Conservation (phyloP, 92 coral and sea anemone genomes). For the Metridium senile region DNA sequence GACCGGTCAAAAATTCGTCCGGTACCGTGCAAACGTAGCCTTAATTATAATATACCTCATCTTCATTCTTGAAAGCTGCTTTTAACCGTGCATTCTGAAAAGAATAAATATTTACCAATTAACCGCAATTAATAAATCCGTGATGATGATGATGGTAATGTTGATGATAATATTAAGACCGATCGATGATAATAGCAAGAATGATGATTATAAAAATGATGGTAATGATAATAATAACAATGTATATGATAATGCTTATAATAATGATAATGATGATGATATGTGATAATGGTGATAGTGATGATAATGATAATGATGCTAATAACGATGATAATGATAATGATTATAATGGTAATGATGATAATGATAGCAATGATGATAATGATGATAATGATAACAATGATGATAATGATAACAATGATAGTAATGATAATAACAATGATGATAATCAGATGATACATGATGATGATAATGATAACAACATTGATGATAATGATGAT, state of each 20-base stretch:
- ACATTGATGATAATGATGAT: neutral
- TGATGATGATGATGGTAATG: neutral
- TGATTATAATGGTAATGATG: neutral
- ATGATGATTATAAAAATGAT: neutral
- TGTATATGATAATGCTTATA: neutral
- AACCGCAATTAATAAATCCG: neutral
- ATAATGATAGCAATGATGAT: neutral
- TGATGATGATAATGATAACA: neutral
- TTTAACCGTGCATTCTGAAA: slow-evolving; percentile 68
- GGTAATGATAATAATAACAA: neutral
- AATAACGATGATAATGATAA: neutral
- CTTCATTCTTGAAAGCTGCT: slow-evolving; percentile 74
- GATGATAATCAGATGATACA: too few relatives aligned
- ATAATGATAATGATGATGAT: neutral
- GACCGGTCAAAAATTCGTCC: too few relatives aligned
- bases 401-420: neutral
- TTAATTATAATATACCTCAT: slow-evolving; percentile 61
- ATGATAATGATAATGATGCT: neutral
- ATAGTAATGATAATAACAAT: neutral
- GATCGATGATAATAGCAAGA: neutral
- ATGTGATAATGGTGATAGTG: neutral
- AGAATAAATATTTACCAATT: neutral
- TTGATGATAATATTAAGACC: neutral
- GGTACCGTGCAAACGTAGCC: too few relatives aligned
- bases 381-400: neutral